Conservation (phyloP, 2,113 vertebrate species). For the Heloderma charlesbogerti region DNA sequence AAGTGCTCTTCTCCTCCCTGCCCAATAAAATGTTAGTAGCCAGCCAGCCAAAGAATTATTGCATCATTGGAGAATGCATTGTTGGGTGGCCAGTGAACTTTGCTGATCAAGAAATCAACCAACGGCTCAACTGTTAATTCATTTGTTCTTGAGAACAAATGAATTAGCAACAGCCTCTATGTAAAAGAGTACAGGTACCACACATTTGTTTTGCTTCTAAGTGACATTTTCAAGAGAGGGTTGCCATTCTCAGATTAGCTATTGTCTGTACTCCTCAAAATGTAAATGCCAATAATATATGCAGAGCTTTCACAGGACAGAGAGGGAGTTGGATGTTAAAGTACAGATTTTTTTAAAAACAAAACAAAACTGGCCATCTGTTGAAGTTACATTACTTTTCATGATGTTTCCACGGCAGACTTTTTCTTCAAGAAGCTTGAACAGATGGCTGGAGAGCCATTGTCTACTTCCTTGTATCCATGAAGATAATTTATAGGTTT, state of each 20-base stretch:
- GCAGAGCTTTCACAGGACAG: conserved; percentile 35
- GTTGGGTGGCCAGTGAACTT: not conserved
- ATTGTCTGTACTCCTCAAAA: conserved; percentile 49
- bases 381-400: conserved; percentile 66
- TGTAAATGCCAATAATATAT: conserved; percentile 20
- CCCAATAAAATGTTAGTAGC: not conserved
- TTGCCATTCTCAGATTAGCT: conserved; percentile 56
- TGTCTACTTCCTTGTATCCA: conserved; percentile 56
- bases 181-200: conserved; percentile 30
- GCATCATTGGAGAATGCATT: not conserved
- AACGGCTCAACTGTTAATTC: conserved; percentile 3
- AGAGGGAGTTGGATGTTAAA: conserved; percentile 46
- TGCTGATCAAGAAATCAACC: not conserved
- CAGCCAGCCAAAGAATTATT: conserved; percentile 20
- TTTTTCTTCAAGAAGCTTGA: conserved; percentile 58
- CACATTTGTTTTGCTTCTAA: conserved; percentile 41
- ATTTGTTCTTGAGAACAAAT: conserved; percentile 10
- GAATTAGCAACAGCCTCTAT: conserved; percentile 13
- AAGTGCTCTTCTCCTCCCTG: not conserved
- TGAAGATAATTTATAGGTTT: conserved; percentile 53
- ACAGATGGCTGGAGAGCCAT: conserved; percentile 47
- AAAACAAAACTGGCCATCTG: conserved; percentile 56
- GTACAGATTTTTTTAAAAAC: conserved; percentile 43
- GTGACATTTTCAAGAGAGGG: conserved; percentile 38
- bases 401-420: conserved; percentile 58